Evolutionary conservation across 2,113 vertebrate species (phyloP), one percentile per base, ranked within the genome.

Genomic region (Phalacrocorax aristotelis): DNA sequence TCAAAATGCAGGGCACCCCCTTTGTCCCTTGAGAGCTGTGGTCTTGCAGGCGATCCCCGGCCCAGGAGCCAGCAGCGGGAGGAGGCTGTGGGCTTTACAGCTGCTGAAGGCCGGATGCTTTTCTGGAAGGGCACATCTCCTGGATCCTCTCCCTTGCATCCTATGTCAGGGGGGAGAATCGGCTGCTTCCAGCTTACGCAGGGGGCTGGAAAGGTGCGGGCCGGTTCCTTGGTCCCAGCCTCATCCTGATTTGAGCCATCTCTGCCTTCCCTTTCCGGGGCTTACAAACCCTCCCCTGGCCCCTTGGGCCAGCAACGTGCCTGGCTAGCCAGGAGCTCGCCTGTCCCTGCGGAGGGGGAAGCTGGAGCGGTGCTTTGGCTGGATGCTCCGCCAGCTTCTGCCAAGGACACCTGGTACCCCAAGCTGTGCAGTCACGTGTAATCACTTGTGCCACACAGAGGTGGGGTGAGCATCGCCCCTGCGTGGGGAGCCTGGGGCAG

Each of bases 371-470:
- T 38, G 57, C 64, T 49, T 34, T 38, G 18, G 51, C 49, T 54
- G 64, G 76, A 42, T 36, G 65, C 30, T 57, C 19, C 18, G 17
- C 21, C 15, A 30, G n/a, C 25, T 69, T 29, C 61, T 62, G 52
- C 65, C 29, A 19, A 26, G 52, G 78, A 8, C 13, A 10, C 7
- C 65, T 15, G n/a, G 19, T 26, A 44, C 42, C 65, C 65, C 8
- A 36, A 40, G 62, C 48, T 5, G 0, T 22, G 52, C 11, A 2
- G 52, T 20, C n/a, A 11, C 44, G 3, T 7, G 8, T 14, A 1
- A 4, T 38, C 60, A 3, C 52, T 15, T 15, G 64, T 62, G 80
- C 48, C 42, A 3, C 25, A 32, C n/a, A 3, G 19, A 18, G 34
- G 25, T 25, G 15, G 38, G 62, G 7, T 58, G 69, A 69, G 11